These are phyloP conservation scores for Phalacrocorax carbo DNA, from an alignment of 2,113 vertebrate species.

Conservation along the genomic window DNA sequence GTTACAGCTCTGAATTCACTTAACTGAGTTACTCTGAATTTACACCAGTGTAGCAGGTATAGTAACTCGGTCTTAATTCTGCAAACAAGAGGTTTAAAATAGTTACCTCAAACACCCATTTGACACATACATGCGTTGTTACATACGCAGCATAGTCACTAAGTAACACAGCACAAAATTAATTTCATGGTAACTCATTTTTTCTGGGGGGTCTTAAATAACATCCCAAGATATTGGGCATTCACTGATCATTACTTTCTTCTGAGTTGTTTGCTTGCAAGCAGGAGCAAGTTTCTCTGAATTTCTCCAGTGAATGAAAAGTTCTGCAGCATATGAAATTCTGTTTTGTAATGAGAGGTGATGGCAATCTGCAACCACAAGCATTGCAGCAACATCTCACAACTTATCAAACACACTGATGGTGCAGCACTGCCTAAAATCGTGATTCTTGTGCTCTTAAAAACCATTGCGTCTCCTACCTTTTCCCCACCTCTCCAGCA, in stretches of 20 bases:
- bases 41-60: background rate
- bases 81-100: background rate
- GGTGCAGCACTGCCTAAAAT: background rate
- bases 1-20: background rate
- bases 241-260: background rate
- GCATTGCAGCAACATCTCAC: accelerated
- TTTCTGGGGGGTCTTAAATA: background rate
- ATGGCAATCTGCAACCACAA: accelerated
- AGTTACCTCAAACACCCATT: background rate
- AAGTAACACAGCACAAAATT: background rate
- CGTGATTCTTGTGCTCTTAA: background rate
- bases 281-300: accelerated
- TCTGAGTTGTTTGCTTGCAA: background rate
- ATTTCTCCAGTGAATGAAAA: background rate
- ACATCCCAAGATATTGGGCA: background rate
- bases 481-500: background rate
- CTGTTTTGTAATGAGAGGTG: background rate
- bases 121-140: accelerated
- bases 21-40: background rate
- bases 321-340: accelerated
- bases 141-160: accelerated
- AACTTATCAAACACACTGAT: background rate
- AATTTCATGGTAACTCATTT: background rate
- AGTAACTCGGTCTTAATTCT: background rate
- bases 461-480: background rate